A percentile compares a stretch with the other conserved stretches of the same genome.
Conservation (phyloP, 1,140 invertebrate genomes). For the Chironomus striatipennis region DNA sequence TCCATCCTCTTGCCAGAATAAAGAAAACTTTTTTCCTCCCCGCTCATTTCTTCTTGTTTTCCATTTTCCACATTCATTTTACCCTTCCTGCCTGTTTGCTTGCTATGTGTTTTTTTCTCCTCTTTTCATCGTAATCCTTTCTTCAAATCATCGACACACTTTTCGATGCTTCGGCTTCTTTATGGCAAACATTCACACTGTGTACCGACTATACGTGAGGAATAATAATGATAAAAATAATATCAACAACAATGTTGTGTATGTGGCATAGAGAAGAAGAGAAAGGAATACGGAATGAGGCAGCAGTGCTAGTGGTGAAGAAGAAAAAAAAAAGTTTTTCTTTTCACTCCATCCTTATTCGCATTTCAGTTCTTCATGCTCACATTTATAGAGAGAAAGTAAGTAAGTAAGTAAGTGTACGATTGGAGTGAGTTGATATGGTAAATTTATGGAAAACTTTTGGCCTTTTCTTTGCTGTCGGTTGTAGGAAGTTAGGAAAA, state of each 20-base stretch:
- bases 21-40: not conserved
- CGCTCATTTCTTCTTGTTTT: not conserved
- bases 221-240: conserved; percentile 6
- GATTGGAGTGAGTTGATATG: not conserved
- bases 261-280: not conserved
- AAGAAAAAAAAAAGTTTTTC: not conserved
- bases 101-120: not conserved
- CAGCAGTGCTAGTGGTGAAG: not conserved
- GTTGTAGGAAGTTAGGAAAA: not conserved
- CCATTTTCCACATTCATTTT: not conserved
- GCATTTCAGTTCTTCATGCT: not conserved
- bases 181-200: conserved; percentile 4
- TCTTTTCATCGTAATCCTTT: conserved; percentile 17
- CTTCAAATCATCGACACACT: conserved; percentile 23
- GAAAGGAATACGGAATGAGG: not conserved
- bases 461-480: conserved; percentile 3
- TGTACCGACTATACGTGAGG: not conserved
- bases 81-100: not conserved
- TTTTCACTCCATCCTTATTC: not conserved
- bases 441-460: conserved; percentile 23
- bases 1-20: too few species aligned
- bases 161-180: not conserved
- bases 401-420: not conserved
- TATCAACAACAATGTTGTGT: not conserved
- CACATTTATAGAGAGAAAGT: not conserved